Percentiles rank a stretch among this genome's conserved stretches.
Conservation (phyloP, 2,113 vertebrate genomes). For the Tetrax tetrax region DNA sequence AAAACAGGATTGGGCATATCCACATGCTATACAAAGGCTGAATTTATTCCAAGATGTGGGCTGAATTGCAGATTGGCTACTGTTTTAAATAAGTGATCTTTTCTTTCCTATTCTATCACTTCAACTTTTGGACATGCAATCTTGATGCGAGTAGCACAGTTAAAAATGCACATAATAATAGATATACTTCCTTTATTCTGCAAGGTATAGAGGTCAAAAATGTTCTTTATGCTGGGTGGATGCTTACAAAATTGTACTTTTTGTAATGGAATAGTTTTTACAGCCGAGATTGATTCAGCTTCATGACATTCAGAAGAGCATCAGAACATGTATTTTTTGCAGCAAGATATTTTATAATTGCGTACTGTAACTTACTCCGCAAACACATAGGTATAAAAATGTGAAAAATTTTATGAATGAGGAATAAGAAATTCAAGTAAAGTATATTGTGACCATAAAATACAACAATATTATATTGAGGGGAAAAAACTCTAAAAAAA, state of each 20-base stretch:
- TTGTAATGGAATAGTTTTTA: background rate
- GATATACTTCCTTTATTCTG: background rate
- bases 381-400: constrained; percentile 9
- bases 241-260: constrained; percentile 24
- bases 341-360: constrained; percentile 4
- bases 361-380: background rate
- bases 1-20: background rate
- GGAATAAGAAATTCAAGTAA: constrained; percentile 38
- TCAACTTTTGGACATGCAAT: background rate
- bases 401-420: constrained; percentile 1
- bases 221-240: background rate
- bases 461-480: background rate
- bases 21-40: background rate
- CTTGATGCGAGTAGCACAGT: background rate
- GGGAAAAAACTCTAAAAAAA: background rate
- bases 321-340: background rate
- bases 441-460: constrained; percentile 2
- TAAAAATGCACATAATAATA: background rate
- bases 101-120: background rate
- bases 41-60: background rate
- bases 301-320: constrained; percentile 30
- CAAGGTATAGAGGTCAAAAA: background rate
- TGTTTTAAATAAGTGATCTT: background rate
- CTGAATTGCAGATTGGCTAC: background rate
- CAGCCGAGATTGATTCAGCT: constrained; percentile 7